Conservation (phyloP, 2,797 vertebrate genomes). For the Gadopsis marmoratus region DNA sequence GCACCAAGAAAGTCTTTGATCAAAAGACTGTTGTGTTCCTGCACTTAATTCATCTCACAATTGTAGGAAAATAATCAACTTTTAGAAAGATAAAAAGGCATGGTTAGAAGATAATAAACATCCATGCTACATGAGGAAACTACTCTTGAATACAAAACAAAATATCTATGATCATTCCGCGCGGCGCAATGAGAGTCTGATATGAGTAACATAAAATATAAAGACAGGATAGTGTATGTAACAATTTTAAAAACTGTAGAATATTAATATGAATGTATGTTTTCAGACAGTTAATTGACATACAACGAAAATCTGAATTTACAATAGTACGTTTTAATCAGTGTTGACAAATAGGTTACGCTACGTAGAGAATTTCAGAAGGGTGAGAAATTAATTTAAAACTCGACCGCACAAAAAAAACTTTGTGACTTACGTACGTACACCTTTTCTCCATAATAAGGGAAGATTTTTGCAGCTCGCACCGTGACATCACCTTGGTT, state of each 20-base stretch:
- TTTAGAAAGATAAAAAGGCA: constrained; percentile 85
- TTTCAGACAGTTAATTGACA: constrained; percentile 62
- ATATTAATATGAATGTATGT: constrained; percentile 82
- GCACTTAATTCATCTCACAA: constrained; percentile 89
- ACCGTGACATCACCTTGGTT: constrained; percentile 22
- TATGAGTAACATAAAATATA: constrained; percentile 90
- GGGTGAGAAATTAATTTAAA: constrained; percentile 46
- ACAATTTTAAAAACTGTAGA: constrained; percentile 86
- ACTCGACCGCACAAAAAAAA: constrained; percentile 46
- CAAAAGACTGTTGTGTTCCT: constrained; percentile 91
- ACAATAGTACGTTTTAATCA: constrained; percentile 69
- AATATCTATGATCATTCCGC: constrained; percentile 94
- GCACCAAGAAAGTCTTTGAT: constrained; percentile 88
- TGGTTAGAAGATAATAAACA: constrained; percentile 90
- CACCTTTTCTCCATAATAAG: background rate
- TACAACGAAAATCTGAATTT: constrained; percentile 53
- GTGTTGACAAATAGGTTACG: constrained; percentile 69
- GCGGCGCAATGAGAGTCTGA: constrained; percentile 98
- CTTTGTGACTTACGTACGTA: background rate
- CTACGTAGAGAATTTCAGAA: constrained; percentile 49
- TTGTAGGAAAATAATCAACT: constrained; percentile 89
- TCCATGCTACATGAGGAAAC: constrained; percentile 94
- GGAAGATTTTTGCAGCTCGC: constrained; percentile 33
- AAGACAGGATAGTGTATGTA: constrained; percentile 71
- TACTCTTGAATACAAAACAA: constrained; percentile 91